Base-by-base conservation (phyloP, 2,797 vertebrate genomes). In the Loris lydekkerianus region DNA sequence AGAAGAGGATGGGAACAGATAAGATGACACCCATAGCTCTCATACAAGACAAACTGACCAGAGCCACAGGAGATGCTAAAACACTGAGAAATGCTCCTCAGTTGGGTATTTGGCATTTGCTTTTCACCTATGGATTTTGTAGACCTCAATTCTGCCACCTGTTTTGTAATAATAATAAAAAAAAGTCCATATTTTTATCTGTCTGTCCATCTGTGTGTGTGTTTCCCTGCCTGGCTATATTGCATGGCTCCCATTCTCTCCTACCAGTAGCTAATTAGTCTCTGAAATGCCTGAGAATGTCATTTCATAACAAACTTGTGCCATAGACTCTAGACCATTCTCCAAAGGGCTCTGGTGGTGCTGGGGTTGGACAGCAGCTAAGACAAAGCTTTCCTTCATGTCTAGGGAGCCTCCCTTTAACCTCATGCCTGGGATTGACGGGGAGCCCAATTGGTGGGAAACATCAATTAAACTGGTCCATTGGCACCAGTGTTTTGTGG, bases 381-480 rank as follows among this genome's bases (percentile, higher is more conserved):
- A 91, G 37, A 84, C 9, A 93, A 93, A 94, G 72, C 27, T 89
- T 49, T 89, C 60, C 13, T 96, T 94, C 46, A 85, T 95, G 7
- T 15, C 46, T 40, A 80, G 37, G n/a, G 56, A 72, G 10, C 27
- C 63, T 77, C 43, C 21, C 17, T 86, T 93, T 94, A 46, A 94
- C 78, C 73, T 9, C 20, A 69, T 18, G 34, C 18, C 15, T 86
- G 25, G 25, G 8, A 72, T 27, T 91, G 43, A 53, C 61, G 27
- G 65, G 34, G 75, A 67, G 23, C 43, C 86, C 14, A 60, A 40
- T 60, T 65, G 31, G 65, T 72, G 31, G 34, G 58, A 84, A 89
- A 70, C 29, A 91, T 27, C 37, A 94, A 91, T 84, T 75, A 89
- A 97, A 49, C 4, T 8, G 40, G 95, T 49, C 21, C 58, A 90